Evolutionary conservation across 2,888 invertebrate species (phyloP), one percentile per base, ranked within the genome.

Genomic region (Synergus laeviventris): DNA sequence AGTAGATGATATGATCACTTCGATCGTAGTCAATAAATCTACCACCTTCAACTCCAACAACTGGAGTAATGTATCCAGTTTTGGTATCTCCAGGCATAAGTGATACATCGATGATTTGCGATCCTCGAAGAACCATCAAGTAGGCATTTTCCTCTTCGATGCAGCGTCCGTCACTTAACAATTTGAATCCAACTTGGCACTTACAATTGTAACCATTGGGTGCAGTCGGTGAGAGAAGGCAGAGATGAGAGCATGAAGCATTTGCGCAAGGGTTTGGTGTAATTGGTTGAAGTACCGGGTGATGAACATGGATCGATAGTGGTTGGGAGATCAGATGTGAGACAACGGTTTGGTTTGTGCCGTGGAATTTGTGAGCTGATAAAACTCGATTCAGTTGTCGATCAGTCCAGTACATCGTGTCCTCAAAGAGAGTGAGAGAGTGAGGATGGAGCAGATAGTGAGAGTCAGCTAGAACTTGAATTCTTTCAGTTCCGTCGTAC

Each of bases 351-450:
- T 98, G 97, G 89, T 98, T 98, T 38, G 94, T 93, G 18, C 99
- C 98, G 84, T 94, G 94, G 91, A 96, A 98, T 91, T 99, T 99
- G 90, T 98, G 96, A 0, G 97, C 97, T 0, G 96, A 97, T 7
- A 96, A 91, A 16, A 97, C 97, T 24, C 98, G 92, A 89, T 99
- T 98, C 56, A 98, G 91, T 90, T 98, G 98, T 2, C 97, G 93
- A 90, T 99, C 99, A 0, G 98, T 98, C 97, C 98, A 99, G 91
- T 98, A 99, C 76, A 99, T 92, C 0, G 96, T 96, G 87, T 99
- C 98, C 90, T 99, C 99, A 90, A 99, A 99, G 9, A 99, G 92
- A 0, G 98, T 97, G 49, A 99, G 91, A 11, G 97, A 98, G 90
- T 99, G 99, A 0, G 99, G 98, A 91, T 99, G 99, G 1, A 98